Percentiles rank a stretch among this genome's conserved stretches.
Evolutionary conservation across 2,888 invertebrate genomes (phyloP).

Genomic region (Halocaridina rubra): DNA sequence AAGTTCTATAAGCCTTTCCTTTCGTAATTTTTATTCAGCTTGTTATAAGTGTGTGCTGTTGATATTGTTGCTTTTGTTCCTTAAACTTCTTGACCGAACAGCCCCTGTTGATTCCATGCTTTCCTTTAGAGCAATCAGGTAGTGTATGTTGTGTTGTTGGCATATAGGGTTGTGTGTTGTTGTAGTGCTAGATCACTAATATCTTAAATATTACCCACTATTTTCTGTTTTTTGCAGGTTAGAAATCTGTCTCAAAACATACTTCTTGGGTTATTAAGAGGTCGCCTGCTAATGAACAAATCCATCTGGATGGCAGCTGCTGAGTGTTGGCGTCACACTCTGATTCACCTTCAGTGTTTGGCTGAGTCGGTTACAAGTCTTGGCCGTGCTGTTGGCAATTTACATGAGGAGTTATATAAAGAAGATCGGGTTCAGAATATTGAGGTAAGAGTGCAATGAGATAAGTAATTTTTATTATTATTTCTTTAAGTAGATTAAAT

Average conservation of each 20-base stretch:
- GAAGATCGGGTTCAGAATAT: background rate
- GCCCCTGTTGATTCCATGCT: too few species aligned
- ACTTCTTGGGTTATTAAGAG: constrained; percentile 6
- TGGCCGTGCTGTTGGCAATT: constrained; percentile 21
- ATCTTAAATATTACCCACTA: too few species aligned
- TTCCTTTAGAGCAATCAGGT: too few species aligned
- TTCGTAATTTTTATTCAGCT: too few species aligned
- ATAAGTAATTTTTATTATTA: background rate
- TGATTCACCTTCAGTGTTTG: constrained; percentile 20
- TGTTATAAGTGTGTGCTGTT: too few species aligned
- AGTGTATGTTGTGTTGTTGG: too few species aligned
- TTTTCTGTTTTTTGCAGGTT: background rate
- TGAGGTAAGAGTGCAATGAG: background rate
- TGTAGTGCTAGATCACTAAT: too few species aligned
- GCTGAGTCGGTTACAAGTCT: constrained; percentile 15
- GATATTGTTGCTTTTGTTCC: too few species aligned
- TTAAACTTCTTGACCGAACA: too few species aligned
- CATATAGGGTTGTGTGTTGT: too few species aligned
- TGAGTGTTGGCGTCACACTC: constrained; percentile 19
- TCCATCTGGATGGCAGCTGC: constrained; percentile 20
- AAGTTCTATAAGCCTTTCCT: too few species aligned
- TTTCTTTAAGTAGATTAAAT: background rate
- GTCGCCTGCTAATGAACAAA: constrained; percentile 19
- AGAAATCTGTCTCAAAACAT: background rate
- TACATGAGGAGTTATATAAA: constrained; percentile 1